Base-by-base conservation (phyloP, 2,888 invertebrate genomes). In the Pimpla rufipes region DNA sequence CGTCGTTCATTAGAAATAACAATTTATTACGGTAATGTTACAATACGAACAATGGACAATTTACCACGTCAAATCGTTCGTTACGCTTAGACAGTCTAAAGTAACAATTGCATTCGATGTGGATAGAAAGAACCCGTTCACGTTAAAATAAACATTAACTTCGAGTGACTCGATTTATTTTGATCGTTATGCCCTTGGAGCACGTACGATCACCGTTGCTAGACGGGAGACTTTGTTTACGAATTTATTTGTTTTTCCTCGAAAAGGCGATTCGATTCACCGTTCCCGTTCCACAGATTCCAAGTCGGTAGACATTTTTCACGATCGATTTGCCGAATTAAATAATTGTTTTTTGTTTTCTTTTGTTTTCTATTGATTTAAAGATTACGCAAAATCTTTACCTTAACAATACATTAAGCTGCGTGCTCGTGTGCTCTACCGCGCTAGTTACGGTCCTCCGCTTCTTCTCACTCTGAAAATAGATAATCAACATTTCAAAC, bases 331-430 rank as follows among this genome's bases (percentile, higher is more conserved):
- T 52, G 40, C 18, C 68, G 59, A 59, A 73, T 59, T 59, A 6
- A 18, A 45, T 45, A 35, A 42, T 59, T 73, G 42, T 55, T 59
- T n/a, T 59, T 18, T 29, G n/a, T 23, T 35, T n/a, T n/a, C n/a
- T n/a, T 29, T 52, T 37, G n/a, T 16, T 45, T 52, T 29, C 37
- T 45, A 45, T 68, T 76, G 84, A 85, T 87, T 85, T 85, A 89
- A 81, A 92, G 90, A 90, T 91, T 92, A 92, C 92, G 90, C 89
- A 93, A 93, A 93, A 92, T 91, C 85, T 90, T 93, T 93, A 93
- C 92, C 93, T 93, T 92, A 92, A 90, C 87, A 90, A 89, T 92
- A 93, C 84, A 89, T 91, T 90, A 91, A 92, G 91, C 89, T 88
- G 90, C 84, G 87, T 88, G 88, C 85, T 88, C 86, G 86, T 85